Conservation (phyloP, 2,113 vertebrate species). For the Embiotoca jacksoni region DNA sequence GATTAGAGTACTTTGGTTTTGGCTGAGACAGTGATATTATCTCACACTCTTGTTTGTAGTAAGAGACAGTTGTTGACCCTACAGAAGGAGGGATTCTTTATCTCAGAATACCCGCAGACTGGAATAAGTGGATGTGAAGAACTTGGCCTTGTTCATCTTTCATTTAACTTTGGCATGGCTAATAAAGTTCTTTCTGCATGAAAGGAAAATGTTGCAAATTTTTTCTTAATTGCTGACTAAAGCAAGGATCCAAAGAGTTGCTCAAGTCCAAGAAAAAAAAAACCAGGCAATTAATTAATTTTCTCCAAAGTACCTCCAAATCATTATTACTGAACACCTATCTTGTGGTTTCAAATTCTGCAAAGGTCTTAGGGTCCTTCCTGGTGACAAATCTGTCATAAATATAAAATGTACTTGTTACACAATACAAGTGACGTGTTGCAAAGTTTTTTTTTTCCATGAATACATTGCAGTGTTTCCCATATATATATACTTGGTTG, state of each 20-base stretch:
- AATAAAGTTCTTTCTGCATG: conserved; percentile 15
- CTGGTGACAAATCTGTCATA: too few species aligned
- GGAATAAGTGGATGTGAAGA: conserved; percentile 21
- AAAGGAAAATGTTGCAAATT: conserved; percentile 26
- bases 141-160: conserved; percentile 40
- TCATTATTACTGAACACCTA: neutral
- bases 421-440: too few species aligned
- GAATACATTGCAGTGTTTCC: too few species aligned
- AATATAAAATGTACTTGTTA: too few species aligned
- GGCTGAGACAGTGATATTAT: conserved; percentile 45
- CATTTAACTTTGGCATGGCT: conserved; percentile 30
- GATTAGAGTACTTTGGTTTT: conserved; percentile 30
- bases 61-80: conserved; percentile 50
- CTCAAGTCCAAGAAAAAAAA: neutral
- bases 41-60: conserved; percentile 44
- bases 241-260: neutral
- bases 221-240: neutral
- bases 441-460: too few species aligned
- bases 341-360: too few species aligned
- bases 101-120: conserved; percentile 17
- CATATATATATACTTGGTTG: too few species aligned
- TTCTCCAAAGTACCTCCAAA: neutral
- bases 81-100: conserved; percentile 38
- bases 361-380: too few species aligned
- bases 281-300: neutral